Conservation (phyloP, 2,888 invertebrate genomes). For the Seira sanloemensis region DNA sequence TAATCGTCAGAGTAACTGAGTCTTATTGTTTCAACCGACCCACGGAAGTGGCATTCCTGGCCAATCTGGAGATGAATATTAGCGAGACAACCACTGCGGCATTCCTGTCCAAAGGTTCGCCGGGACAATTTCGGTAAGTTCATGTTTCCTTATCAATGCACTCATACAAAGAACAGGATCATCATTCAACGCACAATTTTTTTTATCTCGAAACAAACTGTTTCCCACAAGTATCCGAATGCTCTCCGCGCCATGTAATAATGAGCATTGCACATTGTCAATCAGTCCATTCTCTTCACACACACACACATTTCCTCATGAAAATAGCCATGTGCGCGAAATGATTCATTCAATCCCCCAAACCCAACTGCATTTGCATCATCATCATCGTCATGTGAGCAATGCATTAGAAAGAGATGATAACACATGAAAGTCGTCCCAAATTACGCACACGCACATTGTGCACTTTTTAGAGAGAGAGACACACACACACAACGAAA, state of each 20-base stretch:
- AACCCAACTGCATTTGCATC: conserved; percentile 26
- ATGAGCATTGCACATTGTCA: not conserved
- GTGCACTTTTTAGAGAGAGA: no score
- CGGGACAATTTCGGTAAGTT: conserved; percentile 70
- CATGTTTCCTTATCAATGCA: conserved; percentile 10
- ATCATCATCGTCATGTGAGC: conserved; percentile 15
- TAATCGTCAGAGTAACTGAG: not conserved
- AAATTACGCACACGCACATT: conserved; percentile 60
- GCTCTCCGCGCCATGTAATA: no score
- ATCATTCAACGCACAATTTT: no score
- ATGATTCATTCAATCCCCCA: not conserved
- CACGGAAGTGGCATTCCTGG: conserved; percentile 23
- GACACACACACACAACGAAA: conserved; percentile 25
- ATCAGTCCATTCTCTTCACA: not conserved
- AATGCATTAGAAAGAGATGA: conserved; percentile 20
- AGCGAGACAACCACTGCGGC: conserved; percentile 73
- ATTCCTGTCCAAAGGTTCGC: conserved; percentile 69
- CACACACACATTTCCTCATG: not conserved
- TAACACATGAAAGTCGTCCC: conserved; percentile 45
- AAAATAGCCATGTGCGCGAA: no score
- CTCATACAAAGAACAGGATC: not conserved
- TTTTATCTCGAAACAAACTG: not conserved
- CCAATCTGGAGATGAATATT: conserved; percentile 56
- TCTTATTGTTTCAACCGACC: not conserved
- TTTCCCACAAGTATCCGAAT: not conserved